Evolutionary conservation across 2,888 invertebrate genomes (phyloP), one percentile per base, ranked within the genome.

Genomic region (Drosophila pullipes): DNA sequence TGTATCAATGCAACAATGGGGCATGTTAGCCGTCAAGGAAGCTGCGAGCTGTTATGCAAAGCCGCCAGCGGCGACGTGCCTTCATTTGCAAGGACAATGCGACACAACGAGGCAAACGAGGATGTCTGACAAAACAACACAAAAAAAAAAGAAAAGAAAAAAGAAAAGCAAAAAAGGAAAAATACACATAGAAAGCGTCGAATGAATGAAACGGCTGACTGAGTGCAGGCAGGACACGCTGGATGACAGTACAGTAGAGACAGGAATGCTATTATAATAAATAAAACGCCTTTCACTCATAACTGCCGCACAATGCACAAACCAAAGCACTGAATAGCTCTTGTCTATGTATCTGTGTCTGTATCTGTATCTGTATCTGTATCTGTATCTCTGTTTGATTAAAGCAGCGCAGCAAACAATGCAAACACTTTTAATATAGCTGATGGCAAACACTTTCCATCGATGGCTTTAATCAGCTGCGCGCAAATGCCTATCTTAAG

Each of bases 61-160:
- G 67, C 85, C 59, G 83, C 82, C 83, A 74, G 49, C 77, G 71
- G 89, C 84, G 78, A 73, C 77, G 72, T 87, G 78, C 85, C 84
- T 87, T 89, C 90, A 90, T 91, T 86, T 91, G 89, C 89, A 87
- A 90, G 91, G 85, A 90, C 91, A 90, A 91, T 91, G 85, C 79
- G 81, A 76, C 83, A 81, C 71, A 69, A 74, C 63, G 64, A 67
- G 65, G 41, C 64, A 60, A 37, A 37, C 22, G 37, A 30, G 31
- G 22, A 44, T 44, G 64, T 39, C 39, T 58, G 58, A 31, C 41
- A 44, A 30, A 53, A 22, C 30, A 50, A 18, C 16, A 53, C 31
- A 13, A n/a, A 25, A 7, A 18, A 16, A 35, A 54, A 55, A 9
- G 0, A 31, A 31, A 31, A 31, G 9, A 31, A 39, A 33, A 54